phyloP scores from a whole-genome alignment of 2,113 vertebrate species.

The Hypomesus transpacificus region DNA sequence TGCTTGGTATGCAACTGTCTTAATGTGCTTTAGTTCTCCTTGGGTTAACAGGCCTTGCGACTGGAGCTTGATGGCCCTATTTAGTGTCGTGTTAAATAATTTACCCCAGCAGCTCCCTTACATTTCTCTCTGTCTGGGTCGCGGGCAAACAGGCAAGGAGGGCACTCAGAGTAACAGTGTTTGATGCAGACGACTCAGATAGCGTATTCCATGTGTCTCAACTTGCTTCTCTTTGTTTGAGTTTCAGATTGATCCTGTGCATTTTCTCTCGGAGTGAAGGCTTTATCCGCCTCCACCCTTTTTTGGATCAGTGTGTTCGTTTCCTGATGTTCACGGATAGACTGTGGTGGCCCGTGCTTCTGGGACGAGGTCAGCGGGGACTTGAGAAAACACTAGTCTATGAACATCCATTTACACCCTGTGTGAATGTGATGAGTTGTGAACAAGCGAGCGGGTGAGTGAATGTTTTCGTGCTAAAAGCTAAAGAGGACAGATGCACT shows the following conservation, averaged over 20 bases:
- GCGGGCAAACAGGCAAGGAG: slow-evolving; percentile 1
- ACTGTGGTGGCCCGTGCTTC: slow-evolving; percentile 54
- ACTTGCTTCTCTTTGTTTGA: no score
- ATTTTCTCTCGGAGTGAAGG: not conserved
- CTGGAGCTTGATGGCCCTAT: slow-evolving; percentile 26
- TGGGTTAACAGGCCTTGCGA: not conserved
- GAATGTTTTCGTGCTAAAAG: slow-evolving; percentile 60
- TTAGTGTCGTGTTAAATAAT: slow-evolving; percentile 55
- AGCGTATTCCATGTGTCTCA: no score
- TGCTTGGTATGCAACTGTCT: no score
- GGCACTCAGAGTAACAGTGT: not conserved
- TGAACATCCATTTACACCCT: slow-evolving; percentile 63
- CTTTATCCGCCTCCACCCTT: not conserved
- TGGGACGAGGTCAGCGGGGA: slow-evolving; percentile 58
- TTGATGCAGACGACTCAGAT: not conserved
- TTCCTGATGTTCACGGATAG: slow-evolving; percentile 49
- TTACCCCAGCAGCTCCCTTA: slow-evolving; percentile 24
- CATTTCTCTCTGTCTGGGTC: slow-evolving; percentile 22
- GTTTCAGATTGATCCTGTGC: slow-evolving; percentile 18
- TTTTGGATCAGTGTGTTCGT: slow-evolving; percentile 40
- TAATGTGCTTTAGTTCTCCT: no score
- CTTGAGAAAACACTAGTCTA: slow-evolving; percentile 39
- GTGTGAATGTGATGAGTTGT: slow-evolving; percentile 63
- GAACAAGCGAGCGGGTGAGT: slow-evolving; percentile 37
- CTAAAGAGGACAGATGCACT: slow-evolving; percentile 71